Base-by-base conservation (phyloP, 2,888 invertebrate genomes). In the Sipha maydis region DNA sequence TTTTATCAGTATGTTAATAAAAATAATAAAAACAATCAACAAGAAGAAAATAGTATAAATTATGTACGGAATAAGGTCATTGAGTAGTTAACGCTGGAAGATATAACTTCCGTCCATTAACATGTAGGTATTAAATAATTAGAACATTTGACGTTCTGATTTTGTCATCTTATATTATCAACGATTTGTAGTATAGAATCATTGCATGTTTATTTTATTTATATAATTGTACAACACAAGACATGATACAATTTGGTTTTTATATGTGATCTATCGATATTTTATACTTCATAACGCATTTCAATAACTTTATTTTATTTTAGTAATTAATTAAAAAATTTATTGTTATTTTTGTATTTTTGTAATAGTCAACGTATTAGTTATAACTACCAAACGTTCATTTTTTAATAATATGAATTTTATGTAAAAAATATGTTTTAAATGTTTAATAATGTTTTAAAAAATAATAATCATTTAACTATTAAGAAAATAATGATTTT, bases 201-300 rank as follows among this genome's bases (percentile, higher is more conserved):
- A 73, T 54, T 82, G 88, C 88, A 67, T 82, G 88, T 71, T 82
- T 79, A 80, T 84, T 80, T 75, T 88, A 79, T 82, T 67, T 34
- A 41, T 4, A 75, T 31, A 56, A 88, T 88, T 88, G 88, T 82
- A 88, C 48, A 76, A 82, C 3, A 67, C 80, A 19, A 88, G 75
- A 82, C 88, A 31, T 48, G 75, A 80, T 86, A 86, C 79, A 79
- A 79, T 86, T 73, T 83, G 19, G 73, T 67, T 67, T 83, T 82
- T 38, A 61, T 25, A 61, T 31, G 56, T 54, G 80, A 71, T 56
- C 48, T 83, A 28, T 61, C 34, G 2, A 83, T 77, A 69, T 25
- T 69, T 54, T n/a, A 69, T 85, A 69, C 11, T 69, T 19, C 69
- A 34, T 19, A 78, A 34, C 77, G 85, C 85, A 78, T 85, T 85